Evolutionary conservation across 1,140 invertebrate species (phyloP), one percentile per base, ranked within the genome.

Genomic region (Daktulosphaira vitifoliae): DNA sequence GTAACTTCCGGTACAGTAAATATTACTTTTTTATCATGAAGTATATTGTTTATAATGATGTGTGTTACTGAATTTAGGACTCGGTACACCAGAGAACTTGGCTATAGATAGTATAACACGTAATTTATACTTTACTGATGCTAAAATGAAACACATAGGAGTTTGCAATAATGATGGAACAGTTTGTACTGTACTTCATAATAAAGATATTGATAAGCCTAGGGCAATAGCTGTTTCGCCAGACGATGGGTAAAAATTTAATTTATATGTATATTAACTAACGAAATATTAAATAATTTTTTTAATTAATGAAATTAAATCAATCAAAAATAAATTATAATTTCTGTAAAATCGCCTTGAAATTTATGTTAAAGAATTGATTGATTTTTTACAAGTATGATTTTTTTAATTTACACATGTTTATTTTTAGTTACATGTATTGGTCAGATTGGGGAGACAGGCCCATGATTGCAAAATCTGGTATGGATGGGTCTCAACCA

Each of bases 391-490:
- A n/a, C n/a, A n/a, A n/a, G n/a, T n/a, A n/a, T n/a, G n/a, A n/a
- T n/a, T n/a, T n/a, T n/a, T n/a, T n/a, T n/a, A n/a, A n/a, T n/a
- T n/a, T n/a, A n/a, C n/a, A n/a, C n/a, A n/a, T n/a, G n/a, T n/a
- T n/a, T n/a, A n/a, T 20, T 69, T 76, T 53, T 68, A 86, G 86
- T 6, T 72, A 78, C 50, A 84, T 94, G 81, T 94, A 85, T 72
- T 94, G 91, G 91, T 84, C 84, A 2, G 89, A 93, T 73, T 92
- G 88, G 87, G 85, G 86, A 9, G 71, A 78, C 8, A 77, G 78
- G 22, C 82, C 89, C 0, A 76, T 84, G 68, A 92, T 96, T 67
- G 85, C 83, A 65, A 74, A 79, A n/a, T 82, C 89, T 8, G 80
- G 82, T 15, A 91, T 96, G 90, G 92, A 97, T 74, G 93, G 93